Evolutionary conservation across 2,113 vertebrate genomes (phyloP).

Genomic region (Melanostigma gelatinosum): DNA sequence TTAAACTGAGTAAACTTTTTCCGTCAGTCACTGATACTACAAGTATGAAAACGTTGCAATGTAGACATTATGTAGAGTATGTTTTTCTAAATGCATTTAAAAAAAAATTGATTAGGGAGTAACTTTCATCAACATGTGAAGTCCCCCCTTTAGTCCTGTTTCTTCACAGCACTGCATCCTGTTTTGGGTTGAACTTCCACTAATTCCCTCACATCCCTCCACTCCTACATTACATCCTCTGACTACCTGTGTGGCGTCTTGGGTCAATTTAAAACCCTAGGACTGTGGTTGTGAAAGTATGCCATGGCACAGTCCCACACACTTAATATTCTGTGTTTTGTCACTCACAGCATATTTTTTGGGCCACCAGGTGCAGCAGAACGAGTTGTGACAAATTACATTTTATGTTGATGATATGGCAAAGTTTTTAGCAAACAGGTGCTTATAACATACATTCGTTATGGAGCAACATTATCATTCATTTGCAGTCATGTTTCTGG

Average conservation of each 20-base stretch:
- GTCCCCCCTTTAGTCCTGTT: neutral
- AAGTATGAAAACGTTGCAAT: neutral
- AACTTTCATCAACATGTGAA: neutral
- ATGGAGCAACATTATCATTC: neutral
- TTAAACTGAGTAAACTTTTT: neutral
- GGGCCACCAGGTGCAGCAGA: neutral
- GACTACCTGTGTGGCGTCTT: neutral
- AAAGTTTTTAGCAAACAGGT: neutral
- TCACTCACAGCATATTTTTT: neutral
- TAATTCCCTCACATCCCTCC: neutral
- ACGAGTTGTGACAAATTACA: neutral
- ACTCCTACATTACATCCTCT: neutral
- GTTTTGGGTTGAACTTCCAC: neutral
- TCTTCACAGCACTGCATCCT: neutral
- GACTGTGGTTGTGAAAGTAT: too few species aligned
- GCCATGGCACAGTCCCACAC: too few species aligned
- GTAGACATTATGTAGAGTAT: too few species aligned
- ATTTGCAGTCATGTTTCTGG: neutral
- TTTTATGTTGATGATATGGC: neutral
- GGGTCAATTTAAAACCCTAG: neutral
- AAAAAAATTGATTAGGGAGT: neutral
- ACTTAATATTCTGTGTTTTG: neutral
- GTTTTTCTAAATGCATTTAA: too few species aligned
- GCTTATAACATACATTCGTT: neutral
- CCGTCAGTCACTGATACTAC: neutral